Percentiles rank a stretch among this genome's conserved stretches.
Evolutionary conservation across 2,797 vertebrate species (phyloP).

Genomic region (Crenichthys baileyi): DNA sequence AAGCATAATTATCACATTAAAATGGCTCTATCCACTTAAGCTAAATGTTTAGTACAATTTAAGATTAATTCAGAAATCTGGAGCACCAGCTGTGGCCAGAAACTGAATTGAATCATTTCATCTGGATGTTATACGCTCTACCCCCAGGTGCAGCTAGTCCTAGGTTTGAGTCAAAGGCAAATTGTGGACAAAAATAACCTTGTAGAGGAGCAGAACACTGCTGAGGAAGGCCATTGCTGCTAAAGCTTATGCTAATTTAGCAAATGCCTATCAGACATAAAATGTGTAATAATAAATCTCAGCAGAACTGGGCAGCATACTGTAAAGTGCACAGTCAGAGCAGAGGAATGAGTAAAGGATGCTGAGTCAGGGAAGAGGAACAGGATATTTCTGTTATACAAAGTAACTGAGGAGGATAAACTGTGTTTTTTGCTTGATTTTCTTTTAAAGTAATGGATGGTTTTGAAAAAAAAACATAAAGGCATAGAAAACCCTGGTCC

Average conservation of each 20-base stretch:
- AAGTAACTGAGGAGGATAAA: slow-evolving; percentile 2
- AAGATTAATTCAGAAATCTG: slow-evolving; percentile 41
- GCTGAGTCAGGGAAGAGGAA: slow-evolving; percentile 25
- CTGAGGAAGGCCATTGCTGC: slow-evolving; percentile 26
- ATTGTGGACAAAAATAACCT: slow-evolving; percentile 42
- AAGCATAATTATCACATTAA: slow-evolving; percentile 26
- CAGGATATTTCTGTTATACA: not conserved
- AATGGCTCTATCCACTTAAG: slow-evolving; percentile 49
- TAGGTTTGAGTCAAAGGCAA: slow-evolving; percentile 10
- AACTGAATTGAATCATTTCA: slow-evolving; percentile 56
- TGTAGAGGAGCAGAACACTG: slow-evolving; percentile 40
- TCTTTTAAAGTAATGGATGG: slow-evolving; percentile 12
- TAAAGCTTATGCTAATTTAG: slow-evolving; percentile 54
- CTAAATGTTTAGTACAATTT: slow-evolving; percentile 50
- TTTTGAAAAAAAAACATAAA: not conserved
- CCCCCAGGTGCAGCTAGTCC: slow-evolving; percentile 20
- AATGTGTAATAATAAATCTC: slow-evolving; percentile 32
- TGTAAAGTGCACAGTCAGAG: slow-evolving; percentile 45
- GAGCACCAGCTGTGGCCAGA: slow-evolving; percentile 40
- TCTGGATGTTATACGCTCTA: slow-evolving; percentile 21
- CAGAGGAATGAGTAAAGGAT: slow-evolving; percentile 31
- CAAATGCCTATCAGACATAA: slow-evolving; percentile 48
- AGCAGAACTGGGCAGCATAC: slow-evolving; percentile 42
- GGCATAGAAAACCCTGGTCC: not conserved
- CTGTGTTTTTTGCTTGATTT: not conserved